Base-by-base conservation (phyloP, 2,888 invertebrate species). In the Serrognathus titanus region DNA sequence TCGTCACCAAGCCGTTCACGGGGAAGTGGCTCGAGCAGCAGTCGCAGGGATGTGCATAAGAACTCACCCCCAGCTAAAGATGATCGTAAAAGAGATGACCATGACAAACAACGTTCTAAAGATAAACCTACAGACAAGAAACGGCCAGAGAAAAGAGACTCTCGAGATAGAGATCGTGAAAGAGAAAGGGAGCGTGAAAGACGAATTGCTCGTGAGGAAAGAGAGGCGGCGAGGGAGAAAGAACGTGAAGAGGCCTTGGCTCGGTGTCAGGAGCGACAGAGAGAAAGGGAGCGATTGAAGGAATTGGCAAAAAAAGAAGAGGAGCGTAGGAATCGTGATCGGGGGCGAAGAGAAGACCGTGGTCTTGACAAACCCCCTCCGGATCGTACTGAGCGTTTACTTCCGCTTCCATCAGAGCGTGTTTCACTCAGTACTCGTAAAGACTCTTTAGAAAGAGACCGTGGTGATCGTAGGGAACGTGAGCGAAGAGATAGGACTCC, bases 181-280 rank as follows among this genome's bases (percentile, higher is more conserved):
- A 78, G 81, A 1, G 82, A 83, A 40, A 71, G 81, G 2, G 82
- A 82, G 51, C 77, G 77, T 47, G 76, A 78, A 64, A 65, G 82
- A 49, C 67, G 81, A 1, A 70, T 79, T 4, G 80, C 81, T 20
- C 68, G 83, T 10, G 83, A 83, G 63, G 82, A 82, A 60, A 66
- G 82, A 8, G 83, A 83, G 68, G 82, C 82, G 1, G 83, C 82
- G 1, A 72, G 85, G 2, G 83, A 85, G 61, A 85, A 84, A 64
- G 85, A 85, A 66, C 78, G 85, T 1, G 82, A 83, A 63, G 90
- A 90, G 62, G 82, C 83, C 0, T 72, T 83, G 53, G 86, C 86
- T 7, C 80, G 90, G 61, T 87, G 88, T 51, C 84, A 90, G 53
- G 81, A 82, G 59, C 73, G 82, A 7, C 81, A 81, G 82, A 81